phyloP scores from a whole-genome alignment of 2,888 invertebrate species.

The Apamea anceps region DNA sequence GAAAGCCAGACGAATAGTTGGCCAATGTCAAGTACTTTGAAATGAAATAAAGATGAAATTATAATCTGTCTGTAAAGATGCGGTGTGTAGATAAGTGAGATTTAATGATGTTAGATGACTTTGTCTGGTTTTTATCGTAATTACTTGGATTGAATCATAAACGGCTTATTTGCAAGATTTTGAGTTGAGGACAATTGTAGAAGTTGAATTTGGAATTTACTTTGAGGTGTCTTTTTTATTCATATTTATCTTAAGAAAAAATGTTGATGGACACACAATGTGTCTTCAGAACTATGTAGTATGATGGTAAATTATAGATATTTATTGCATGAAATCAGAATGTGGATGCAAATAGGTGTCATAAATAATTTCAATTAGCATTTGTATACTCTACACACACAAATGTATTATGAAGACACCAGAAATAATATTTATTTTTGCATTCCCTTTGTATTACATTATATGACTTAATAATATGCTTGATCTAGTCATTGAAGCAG shows the following conservation, averaged over 20 bases:
- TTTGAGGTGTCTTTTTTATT: not conserved
- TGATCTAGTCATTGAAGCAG: slow-evolving; percentile 21
- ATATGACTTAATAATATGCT: not conserved
- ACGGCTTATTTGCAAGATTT: slow-evolving; percentile 10
- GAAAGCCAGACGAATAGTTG: slow-evolving; percentile 8
- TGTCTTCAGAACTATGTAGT: not conserved
- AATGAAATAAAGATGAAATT: slow-evolving; percentile 14
- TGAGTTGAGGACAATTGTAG: slow-evolving; percentile 21
- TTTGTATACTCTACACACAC: not conserved
- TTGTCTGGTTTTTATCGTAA: slow-evolving; percentile 34
- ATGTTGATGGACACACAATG: not conserved
- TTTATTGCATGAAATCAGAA: not conserved
- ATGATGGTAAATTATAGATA: not conserved
- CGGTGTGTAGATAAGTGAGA: slow-evolving; percentile 15
- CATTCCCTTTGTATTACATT: not conserved
- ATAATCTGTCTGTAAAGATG: slow-evolving; percentile 8
- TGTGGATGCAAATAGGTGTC: not conserved
- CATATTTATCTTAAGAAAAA: not conserved
- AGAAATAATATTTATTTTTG: not conserved
- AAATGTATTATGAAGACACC: not conserved
- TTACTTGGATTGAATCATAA: slow-evolving; percentile 11
- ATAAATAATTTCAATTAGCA: not conserved
- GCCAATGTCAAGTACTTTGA: not conserved
- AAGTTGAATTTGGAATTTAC: not conserved
- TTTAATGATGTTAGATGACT: slow-evolving; percentile 21